Conservation (phyloP, 1,140 invertebrate species). For the Diploscapter pachys region DNA sequence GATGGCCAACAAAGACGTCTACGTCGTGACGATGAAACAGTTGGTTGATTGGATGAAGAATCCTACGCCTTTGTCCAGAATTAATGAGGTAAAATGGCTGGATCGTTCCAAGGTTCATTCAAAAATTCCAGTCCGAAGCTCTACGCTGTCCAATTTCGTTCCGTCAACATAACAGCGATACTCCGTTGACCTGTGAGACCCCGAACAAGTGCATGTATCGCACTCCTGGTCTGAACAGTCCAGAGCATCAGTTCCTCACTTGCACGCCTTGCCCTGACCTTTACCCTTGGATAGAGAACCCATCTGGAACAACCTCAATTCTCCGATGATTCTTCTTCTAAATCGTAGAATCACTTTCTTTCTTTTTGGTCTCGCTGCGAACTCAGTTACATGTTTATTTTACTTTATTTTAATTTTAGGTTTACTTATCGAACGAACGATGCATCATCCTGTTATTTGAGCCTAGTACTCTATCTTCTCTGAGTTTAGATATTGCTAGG, state of each 20-base stretch:
- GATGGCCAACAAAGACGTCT: conserved; percentile 33
- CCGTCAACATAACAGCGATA: background rate
- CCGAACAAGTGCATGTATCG: conserved; percentile 45
- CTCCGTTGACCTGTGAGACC: conserved; percentile 26
- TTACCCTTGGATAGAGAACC: conserved; percentile 41
- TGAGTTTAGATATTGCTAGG: no score
- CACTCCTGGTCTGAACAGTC: conserved; percentile 35
- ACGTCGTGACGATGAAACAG: conserved; percentile 38
- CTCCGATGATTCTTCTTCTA: no score
- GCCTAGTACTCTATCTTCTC: no score
- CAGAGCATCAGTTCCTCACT: conserved; percentile 41
- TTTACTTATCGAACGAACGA: no score
- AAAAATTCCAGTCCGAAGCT: no score
- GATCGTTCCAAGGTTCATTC: no score
- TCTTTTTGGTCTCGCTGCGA: no score
- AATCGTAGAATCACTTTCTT: no score
- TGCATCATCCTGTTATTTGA: no score
- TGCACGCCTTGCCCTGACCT: conserved; percentile 40
- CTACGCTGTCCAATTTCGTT: no score
- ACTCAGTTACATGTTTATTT: no score
- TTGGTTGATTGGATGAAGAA: conserved; percentile 42
- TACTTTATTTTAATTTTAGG: no score
- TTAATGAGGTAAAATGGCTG: conserved; percentile 16
- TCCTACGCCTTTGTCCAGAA: conserved; percentile 30
- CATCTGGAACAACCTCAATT: conserved; percentile 15